Base-by-base conservation (phyloP, 1,140 invertebrate genomes). In the Globodera ellingtonae region DNA sequence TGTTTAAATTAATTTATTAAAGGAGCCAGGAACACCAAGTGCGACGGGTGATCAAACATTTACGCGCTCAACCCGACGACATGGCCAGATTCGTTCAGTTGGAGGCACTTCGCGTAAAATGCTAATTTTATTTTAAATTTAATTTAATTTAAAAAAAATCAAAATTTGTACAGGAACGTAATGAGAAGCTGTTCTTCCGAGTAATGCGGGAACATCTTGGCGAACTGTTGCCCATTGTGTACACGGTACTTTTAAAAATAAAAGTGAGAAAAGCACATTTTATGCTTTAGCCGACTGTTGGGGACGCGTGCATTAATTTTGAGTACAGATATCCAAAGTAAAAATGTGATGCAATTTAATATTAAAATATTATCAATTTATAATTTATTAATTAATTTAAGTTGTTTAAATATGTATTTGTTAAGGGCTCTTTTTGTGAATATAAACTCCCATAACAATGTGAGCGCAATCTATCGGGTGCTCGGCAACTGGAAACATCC, bases 131-230 rank as follows among this genome's bases (percentile, higher is more conserved):
- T 78, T 77, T 5, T 70, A 47, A 74, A 10, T 72, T 35, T 35
- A 35, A n/a, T n/a, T n/a, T n/a, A 35, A 35, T 35, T 35, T 35
- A 21, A 24, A 79, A 59, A 52, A 5, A 52, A 52, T 9, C 7
- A 13, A 52, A 52, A 6, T 52, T 50, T 81, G 48, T 8, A 21
- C 91, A 95, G 94, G 95, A 98, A 89, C 93, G 95, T 90, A 97
- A 98, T 90, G 95, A 98, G 91, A 93, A 94, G 84, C 91, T 99
- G 75, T 99, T 98, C 91, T 99, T 96, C 91, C 93, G 94, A 81
- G 92, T 98, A 46, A 90, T 98, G 35, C 93, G 93, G 71, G 94
- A 98, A 90, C 94, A 99, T 90, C 93, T 97, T 75, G 94, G 96
- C 48, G 85, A 85, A 71, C 65, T 84, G 48, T 95, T 99, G 94